Base-by-base conservation (phyloP, 1,140 invertebrate genomes). In the Sinella curviseta region DNA sequence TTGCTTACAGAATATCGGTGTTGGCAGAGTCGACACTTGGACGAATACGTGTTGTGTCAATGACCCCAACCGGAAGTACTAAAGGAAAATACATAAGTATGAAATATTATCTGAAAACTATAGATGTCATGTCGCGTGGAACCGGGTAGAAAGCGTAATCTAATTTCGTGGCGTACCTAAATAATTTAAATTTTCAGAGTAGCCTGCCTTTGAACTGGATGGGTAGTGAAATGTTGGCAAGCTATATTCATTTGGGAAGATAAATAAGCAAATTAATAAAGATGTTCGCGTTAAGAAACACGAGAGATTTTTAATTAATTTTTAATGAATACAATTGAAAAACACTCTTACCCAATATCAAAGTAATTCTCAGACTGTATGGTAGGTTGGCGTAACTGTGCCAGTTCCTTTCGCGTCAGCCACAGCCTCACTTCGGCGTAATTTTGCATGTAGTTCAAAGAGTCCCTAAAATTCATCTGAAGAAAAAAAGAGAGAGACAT, bases 381-480 rank as follows among this genome's bases (percentile, higher is more conserved):
- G 31, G 12, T 30, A 33, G 65, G 65, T 14, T 70, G 8, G n/a
- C 12, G 31, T 12, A 70, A 24, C 65, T 70, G 8, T 8, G 65
- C 26, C 31, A 70, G 31, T 8, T 31, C 31, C 24, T 70, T 70
- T 24, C 24, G 30, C 24, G 65, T 4, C 3, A 33, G 26, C 65
- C 65, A 70, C 12, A 70, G 8, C 8, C 12, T 12, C 8, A 33
- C 24, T 33, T 70, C 65, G 2, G 31, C 24, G 30, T 31, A 70
- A 26, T 48, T 75, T 48, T 75, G 74, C 17, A 75, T 8, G 28
- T 75, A 54, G 28, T 75, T 48, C 3, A 4, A 14, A 4, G 74
- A 14, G 14, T 75, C 39, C 24, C 33, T 75, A 75, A 75, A 54
- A 26, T 75, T 75, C 36, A 75, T 24, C 74, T 75, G 74, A 39